phyloP scores from a whole-genome alignment of 2,797 vertebrate species.

The Rhyacichthys aspro region DNA sequence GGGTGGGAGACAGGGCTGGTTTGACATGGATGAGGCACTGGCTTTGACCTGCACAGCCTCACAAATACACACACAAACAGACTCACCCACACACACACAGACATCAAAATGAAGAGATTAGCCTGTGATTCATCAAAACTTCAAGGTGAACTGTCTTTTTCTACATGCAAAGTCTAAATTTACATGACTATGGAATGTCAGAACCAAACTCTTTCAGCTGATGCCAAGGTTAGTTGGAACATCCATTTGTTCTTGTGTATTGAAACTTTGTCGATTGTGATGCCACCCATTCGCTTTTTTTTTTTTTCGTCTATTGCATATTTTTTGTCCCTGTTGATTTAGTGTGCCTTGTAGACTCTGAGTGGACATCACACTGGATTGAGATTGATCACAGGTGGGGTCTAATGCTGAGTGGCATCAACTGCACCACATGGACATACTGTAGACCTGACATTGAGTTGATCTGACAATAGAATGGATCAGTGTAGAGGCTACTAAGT shows the following conservation, averaged over 20 bases:
- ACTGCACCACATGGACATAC: constrained; percentile 54
- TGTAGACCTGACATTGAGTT: constrained; percentile 78
- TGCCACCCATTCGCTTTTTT: constrained; percentile 28
- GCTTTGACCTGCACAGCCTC: constrained; percentile 37
- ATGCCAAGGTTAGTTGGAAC: background rate
- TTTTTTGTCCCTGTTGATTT: constrained; percentile 56
- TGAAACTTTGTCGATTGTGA: constrained; percentile 11
- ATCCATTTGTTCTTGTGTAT: constrained; percentile 12
- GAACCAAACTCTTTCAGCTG: background rate
- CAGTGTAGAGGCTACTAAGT: constrained; percentile 74
- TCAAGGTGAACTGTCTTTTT: background rate
- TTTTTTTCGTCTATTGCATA: constrained; percentile 46
- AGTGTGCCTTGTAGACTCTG: constrained; percentile 51
- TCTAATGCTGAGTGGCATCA: constrained; percentile 76
- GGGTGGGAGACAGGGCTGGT: constrained; percentile 44
- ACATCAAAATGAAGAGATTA: constrained; percentile 1
- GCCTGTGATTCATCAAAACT: background rate
- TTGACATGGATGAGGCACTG: constrained; percentile 47
- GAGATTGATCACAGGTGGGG: constrained; percentile 68
- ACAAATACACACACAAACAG: constrained; percentile 4
- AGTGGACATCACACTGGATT: constrained; percentile 71
- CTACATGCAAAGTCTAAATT: background rate
- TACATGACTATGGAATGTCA: background rate
- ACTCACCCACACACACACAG: background rate
- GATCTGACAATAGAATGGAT: constrained; percentile 80